Base-by-base conservation (phyloP, 2,888 invertebrate species). In the Priocnemis perturbator region DNA sequence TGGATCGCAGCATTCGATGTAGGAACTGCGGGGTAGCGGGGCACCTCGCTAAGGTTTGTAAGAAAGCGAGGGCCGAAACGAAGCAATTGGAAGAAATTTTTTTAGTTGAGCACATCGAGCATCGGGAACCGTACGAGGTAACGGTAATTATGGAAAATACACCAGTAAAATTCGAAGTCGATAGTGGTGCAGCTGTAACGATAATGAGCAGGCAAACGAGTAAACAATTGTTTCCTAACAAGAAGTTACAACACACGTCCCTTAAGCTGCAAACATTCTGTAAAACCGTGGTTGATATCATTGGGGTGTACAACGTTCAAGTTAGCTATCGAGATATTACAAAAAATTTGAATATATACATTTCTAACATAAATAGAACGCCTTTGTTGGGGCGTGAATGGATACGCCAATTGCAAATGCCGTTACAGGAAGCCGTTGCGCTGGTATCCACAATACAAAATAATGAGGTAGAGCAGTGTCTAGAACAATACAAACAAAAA, bases 331-430 rank as follows among this genome's bases (percentile, higher is more conserved):
- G 21, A 17, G 15, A 48, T 2, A 53, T 19, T 4, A 45, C 30
- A 4, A 17, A 50, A 15, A 11, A 17, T 3, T 45, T 64, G 19
- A 64, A 64, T 15, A 30, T 61, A 3, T 69, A 62, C n/a, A n/a
- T 69, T 44, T n/a, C 23, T 14, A 30, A 58, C 0, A 30, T 23
- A 9, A 0, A 53, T 17, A 44, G 58, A 14, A 26, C 57, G 5
- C 57, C 65, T 1, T 21, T 69, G 9, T 11, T 68, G 3, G 61
- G 71, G 0, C 20, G 65, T n/a, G 64, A 64, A 58, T 71, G 71
- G 64, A 60, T 67, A 23, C 60, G 64, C 14, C 63, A 71, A 60
- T 58, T 71, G 56, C 7, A 60, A 11, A 37, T 59, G 3, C 11
- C n/a, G 11, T 17, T 64, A 44, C 5, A 48, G 14, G 37, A 63